A percentile compares a stretch with the other conserved stretches of the same genome.
Evolutionary conservation across 2,888 invertebrate species (phyloP).

Genomic region (Rhorus exstirpatorius): DNA sequence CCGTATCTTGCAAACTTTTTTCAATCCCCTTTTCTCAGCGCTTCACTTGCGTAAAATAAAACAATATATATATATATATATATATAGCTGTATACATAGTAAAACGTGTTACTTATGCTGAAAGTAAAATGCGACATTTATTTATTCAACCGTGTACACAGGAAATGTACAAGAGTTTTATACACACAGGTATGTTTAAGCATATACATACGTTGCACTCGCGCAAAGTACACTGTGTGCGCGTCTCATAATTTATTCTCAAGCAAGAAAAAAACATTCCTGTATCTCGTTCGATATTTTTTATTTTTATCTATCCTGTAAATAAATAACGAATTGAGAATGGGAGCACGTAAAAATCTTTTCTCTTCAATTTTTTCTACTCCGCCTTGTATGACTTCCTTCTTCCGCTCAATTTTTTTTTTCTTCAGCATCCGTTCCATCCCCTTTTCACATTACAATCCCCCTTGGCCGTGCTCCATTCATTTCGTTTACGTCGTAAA

Average conservation of each 20-base stretch:
- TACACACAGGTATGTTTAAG: conserved; percentile 4
- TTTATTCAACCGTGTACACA: conserved; percentile 51
- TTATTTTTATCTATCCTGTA: conserved; percentile 12
- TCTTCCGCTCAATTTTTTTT: conserved; percentile 33
- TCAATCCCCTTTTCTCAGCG: conserved; percentile 14
- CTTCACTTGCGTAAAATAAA: conserved; percentile 3
- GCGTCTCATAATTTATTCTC: conserved; percentile 40
- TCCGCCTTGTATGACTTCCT: conserved; percentile 29
- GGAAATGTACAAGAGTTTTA: conserved; percentile 23
- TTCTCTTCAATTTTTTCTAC: conserved; percentile 37
- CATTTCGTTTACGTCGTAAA: conserved; percentile 42
- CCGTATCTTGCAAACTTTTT: conserved; percentile 28
- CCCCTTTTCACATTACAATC: background rate
- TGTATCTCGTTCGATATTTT: conserved; percentile 12
- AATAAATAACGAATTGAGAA: conserved; percentile 61
- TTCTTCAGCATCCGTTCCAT: conserved; percentile 21
- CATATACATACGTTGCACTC: conserved; percentile 11
- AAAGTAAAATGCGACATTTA: conserved; percentile 55
- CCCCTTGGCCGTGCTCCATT: conserved; percentile 10
- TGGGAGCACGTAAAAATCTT: conserved; percentile 37
- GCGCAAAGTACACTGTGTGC: conserved; percentile 6
- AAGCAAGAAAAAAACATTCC: conserved; percentile 13
- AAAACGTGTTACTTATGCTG: conserved; percentile 30
- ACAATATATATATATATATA: background rate
- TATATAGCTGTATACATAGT: conserved; percentile 1